phyloP scores from a whole-genome alignment of 2,113 vertebrate species.

The Paradoxurus hermaphroditus region DNA sequence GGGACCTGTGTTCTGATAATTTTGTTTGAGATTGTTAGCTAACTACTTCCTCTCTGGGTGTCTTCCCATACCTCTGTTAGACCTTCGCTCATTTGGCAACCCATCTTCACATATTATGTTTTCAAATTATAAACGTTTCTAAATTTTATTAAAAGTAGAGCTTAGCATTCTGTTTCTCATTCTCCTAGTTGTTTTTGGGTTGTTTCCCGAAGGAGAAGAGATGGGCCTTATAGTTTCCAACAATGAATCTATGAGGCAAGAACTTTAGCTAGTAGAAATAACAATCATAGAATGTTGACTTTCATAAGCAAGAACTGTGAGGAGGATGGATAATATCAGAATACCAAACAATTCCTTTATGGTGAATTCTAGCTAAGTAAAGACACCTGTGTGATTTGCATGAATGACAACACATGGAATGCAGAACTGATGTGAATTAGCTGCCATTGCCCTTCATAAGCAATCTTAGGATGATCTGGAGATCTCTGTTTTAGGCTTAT shows the following conservation, averaged over 20 bases:
- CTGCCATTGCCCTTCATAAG: neutral
- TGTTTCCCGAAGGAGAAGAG: conserved; percentile 25
- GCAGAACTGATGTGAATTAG: conserved; percentile 40
- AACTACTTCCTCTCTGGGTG: neutral
- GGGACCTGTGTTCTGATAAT: neutral
- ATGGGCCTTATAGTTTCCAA: neutral
- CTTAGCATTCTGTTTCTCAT: conserved; percentile 43
- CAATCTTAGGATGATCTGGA: neutral
- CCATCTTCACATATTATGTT: neutral
- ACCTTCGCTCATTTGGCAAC: neutral
- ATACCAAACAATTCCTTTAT: conserved; percentile 35
- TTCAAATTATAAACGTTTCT: conserved; percentile 25
- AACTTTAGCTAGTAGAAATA: conserved; percentile 31
- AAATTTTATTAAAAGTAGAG: conserved; percentile 47
- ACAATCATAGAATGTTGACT: conserved; percentile 34
- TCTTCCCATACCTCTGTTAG: neutral
- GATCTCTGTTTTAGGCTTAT: neutral
- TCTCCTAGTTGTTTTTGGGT: conserved; percentile 39
- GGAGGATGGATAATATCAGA: conserved; percentile 35
- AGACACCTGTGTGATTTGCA: conserved; percentile 25
- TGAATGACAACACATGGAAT: neutral
- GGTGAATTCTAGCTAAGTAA: conserved; percentile 51
- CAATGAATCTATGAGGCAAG: neutral
- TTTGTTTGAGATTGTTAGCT: neutral
- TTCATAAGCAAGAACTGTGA: conserved; percentile 49